phyloP scores from a whole-genome alignment of 2,888 invertebrate species.

The Sminthurinus aureus region DNA sequence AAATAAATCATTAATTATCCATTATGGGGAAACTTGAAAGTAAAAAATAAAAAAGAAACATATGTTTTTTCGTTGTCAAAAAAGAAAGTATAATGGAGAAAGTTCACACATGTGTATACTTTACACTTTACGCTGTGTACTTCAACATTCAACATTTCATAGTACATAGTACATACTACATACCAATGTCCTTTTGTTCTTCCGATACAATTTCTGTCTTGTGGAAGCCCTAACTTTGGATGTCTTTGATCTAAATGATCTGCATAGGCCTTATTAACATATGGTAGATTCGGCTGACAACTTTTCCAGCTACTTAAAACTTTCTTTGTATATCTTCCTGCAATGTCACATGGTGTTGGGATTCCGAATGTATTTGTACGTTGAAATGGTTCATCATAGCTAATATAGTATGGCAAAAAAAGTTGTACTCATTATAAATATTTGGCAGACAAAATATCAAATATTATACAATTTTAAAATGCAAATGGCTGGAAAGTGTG shows the following conservation, averaged over 20 bases:
- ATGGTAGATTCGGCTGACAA: conserved; percentile 50
- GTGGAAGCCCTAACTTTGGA: conserved; percentile 51
- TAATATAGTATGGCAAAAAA: conserved; percentile 13
- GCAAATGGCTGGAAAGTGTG: no score
- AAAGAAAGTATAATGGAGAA: no score
- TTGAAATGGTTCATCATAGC: conserved; percentile 47
- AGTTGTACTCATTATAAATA: background rate
- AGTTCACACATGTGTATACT: no score
- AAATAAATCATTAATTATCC: no score
- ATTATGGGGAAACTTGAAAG: no score
- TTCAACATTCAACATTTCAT: no score
- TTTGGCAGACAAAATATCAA: background rate
- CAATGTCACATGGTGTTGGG: conserved; percentile 53
- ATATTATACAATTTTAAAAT: no score
- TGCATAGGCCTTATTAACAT: conserved; percentile 53
- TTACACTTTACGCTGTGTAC: no score
- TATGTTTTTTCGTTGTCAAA: no score
- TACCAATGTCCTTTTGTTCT: conserved; percentile 36
- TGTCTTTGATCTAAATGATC: conserved; percentile 55
- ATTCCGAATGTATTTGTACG: conserved; percentile 53
- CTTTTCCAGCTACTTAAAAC: conserved; percentile 53
- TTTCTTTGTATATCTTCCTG: conserved; percentile 51
- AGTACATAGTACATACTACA: no score
- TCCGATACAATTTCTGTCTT: conserved; percentile 49
- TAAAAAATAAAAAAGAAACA: no score